Conservation (phyloP, 2,113 vertebrate species). For the Notothenia rossii region DNA sequence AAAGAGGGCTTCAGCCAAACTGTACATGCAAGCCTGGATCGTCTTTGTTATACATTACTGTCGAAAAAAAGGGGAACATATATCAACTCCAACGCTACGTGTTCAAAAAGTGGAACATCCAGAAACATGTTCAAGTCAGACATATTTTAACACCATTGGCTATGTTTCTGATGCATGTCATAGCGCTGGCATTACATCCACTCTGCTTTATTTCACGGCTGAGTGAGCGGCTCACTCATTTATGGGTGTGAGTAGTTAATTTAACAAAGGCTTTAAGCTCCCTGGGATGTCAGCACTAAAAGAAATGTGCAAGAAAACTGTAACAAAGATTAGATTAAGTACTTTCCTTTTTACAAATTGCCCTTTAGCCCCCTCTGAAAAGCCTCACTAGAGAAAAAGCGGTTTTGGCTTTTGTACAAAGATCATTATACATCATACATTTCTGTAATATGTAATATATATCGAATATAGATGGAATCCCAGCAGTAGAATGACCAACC, state of each 20-base stretch:
- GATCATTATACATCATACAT: slow-evolving; percentile 23
- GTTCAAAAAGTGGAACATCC: slow-evolving; percentile 47
- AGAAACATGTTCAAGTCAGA: slow-evolving; percentile 52
- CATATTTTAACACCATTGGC: slow-evolving; percentile 48
- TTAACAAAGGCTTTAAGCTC: slow-evolving; percentile 66
- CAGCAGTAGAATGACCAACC: slow-evolving; percentile 13
- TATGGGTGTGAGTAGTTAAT: slow-evolving; percentile 64
- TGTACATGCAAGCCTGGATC: slow-evolving; percentile 7
- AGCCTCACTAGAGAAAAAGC: slow-evolving; percentile 32
- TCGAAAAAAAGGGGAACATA: slow-evolving; percentile 32
- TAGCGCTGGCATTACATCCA: slow-evolving; percentile 49
- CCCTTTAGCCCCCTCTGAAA: slow-evolving; percentile 37
- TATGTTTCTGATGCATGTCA: slow-evolving; percentile 58
- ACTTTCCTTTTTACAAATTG: slow-evolving; percentile 53
- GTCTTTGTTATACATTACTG: slow-evolving; percentile 24
- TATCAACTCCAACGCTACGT: slow-evolving; percentile 24
- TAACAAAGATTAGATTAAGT: slow-evolving; percentile 61
- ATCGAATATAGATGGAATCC: slow-evolving; percentile 40
- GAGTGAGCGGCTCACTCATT: slow-evolving; percentile 62
- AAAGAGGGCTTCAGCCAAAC: background rate
- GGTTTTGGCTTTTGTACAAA: slow-evolving; percentile 35
- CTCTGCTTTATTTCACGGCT: slow-evolving; percentile 53
- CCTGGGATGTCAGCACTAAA: slow-evolving; percentile 24
- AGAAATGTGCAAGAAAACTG: slow-evolving; percentile 49
- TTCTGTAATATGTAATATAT: slow-evolving; percentile 12